phyloP scores from a whole-genome alignment of 2,113 vertebrate genomes.

The Corythornis vintsioides region DNA sequence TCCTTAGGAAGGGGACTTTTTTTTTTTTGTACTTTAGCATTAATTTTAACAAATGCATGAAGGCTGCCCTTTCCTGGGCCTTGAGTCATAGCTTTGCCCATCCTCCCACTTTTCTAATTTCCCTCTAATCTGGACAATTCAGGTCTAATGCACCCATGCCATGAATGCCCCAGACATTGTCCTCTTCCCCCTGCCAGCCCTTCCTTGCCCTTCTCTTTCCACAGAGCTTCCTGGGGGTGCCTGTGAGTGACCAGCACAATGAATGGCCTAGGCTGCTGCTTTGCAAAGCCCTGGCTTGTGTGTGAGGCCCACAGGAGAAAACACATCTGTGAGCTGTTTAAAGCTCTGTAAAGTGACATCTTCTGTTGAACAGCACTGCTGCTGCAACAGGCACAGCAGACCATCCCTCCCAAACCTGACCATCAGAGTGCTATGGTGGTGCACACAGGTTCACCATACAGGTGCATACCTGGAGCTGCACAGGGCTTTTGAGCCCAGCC shows the following conservation, averaged over 20 bases:
- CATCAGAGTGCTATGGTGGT: fast-evolving
- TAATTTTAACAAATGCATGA: background rate
- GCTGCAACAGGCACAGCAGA: background rate
- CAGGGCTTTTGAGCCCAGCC: background rate
- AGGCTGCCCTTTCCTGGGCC: background rate
- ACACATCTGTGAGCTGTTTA: background rate
- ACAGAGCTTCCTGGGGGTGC: background rate
- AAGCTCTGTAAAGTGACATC: background rate
- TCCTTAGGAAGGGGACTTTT: conserved; percentile 20
- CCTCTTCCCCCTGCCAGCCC: background rate
- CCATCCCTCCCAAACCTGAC: background rate
- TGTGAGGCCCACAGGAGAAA: background rate
- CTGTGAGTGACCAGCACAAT: fast-evolving
- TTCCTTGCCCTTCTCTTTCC: background rate
- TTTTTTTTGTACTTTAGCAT: background rate
- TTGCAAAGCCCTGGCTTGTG: background rate
- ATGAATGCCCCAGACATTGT: background rate
- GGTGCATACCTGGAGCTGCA: background rate
- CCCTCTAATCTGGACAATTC: background rate
- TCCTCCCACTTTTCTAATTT: background rate
- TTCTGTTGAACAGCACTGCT: background rate
- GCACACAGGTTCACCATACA: too few relatives aligned
- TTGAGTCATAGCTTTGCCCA: background rate
- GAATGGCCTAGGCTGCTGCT: background rate
- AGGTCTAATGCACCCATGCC: fast-evolving